These are phyloP conservation scores for Amniataba percoides DNA, from an alignment of 2,797 vertebrate genomes.

Conservation along the genomic window DNA sequence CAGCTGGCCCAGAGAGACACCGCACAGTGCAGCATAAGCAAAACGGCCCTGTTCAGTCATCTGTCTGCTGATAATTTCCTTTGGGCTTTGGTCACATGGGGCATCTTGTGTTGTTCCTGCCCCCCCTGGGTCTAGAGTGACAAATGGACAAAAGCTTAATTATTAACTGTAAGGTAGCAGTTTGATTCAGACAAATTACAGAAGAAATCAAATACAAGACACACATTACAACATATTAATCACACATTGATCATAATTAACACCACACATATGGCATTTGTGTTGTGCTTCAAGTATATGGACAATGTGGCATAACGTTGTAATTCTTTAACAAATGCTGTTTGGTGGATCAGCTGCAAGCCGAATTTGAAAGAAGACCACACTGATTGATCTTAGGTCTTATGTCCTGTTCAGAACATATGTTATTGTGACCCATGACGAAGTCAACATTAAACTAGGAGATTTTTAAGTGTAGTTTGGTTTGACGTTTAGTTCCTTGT, in stretches of 20 bases:
- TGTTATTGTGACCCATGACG: background rate
- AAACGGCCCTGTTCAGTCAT: slow-evolving; percentile 90
- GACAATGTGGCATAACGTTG: too few relatives aligned
- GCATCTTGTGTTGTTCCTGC: slow-evolving; percentile 47
- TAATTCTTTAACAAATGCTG: background rate
- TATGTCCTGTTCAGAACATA: background rate
- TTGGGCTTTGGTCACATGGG: slow-evolving; percentile 40
- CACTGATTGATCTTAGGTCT: background rate
- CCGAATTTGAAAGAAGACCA: slow-evolving; percentile 11
- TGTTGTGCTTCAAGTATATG: background rate
- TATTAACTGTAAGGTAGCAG: slow-evolving; percentile 48
- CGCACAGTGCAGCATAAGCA: slow-evolving; percentile 90
- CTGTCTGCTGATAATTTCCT: slow-evolving; percentile 69
- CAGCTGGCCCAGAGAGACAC: slow-evolving; percentile 87
- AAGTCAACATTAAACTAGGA: background rate
- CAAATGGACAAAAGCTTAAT: slow-evolving; percentile 42
- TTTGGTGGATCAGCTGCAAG: slow-evolving; percentile 4
- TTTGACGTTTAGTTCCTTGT: background rate
- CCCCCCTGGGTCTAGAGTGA: slow-evolving; percentile 58
- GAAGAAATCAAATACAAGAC: background rate
- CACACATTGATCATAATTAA: background rate
- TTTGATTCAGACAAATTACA: background rate
- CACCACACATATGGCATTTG: background rate
- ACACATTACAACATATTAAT: background rate
- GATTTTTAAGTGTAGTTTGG: background rate